A percentile compares a stretch with the other conserved stretches of the same genome.
phyloP scores from a whole-genome alignment of 2,797 vertebrate genomes.

The Fringilla coelebs region DNA sequence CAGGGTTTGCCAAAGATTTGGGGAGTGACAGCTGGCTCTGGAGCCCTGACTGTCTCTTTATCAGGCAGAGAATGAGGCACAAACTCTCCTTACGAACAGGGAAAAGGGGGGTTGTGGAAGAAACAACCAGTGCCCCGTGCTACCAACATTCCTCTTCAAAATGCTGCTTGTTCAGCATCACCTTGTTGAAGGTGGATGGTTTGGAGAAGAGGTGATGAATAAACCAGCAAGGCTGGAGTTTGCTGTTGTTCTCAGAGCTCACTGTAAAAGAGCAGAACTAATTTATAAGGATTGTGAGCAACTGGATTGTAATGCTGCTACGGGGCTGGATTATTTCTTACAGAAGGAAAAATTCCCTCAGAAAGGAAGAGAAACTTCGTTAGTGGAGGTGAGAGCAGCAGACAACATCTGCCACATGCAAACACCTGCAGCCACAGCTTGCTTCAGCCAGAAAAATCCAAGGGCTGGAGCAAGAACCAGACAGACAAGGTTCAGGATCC shows the following conservation, averaged over 20 bases:
- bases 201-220: neutral
- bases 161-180: neutral
- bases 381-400: neutral
- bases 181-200: neutral
- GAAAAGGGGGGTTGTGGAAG: neutral
- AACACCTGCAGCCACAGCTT: conserved; percentile 7
- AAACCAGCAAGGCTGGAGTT: neutral
- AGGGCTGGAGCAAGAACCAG: neutral
- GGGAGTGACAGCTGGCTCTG: neutral
- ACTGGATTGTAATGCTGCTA: neutral
- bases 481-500: neutral
- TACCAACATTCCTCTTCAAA: neutral
- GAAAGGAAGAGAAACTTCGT: neutral
- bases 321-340: neutral
- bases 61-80: neutral
- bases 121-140: fast-evolving
- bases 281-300: neutral
- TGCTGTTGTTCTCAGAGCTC: neutral
- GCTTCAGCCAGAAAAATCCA: neutral
- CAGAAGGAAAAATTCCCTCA: neutral
- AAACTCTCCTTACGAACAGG: neutral
- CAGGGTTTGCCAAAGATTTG: neutral
- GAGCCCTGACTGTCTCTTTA: neutral
- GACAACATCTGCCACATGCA: neutral
- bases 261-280: neutral